These are phyloP conservation scores for Sycophila sp. DNA, from an alignment of 1,140 invertebrate species.

Conservation along the genomic window DNA sequence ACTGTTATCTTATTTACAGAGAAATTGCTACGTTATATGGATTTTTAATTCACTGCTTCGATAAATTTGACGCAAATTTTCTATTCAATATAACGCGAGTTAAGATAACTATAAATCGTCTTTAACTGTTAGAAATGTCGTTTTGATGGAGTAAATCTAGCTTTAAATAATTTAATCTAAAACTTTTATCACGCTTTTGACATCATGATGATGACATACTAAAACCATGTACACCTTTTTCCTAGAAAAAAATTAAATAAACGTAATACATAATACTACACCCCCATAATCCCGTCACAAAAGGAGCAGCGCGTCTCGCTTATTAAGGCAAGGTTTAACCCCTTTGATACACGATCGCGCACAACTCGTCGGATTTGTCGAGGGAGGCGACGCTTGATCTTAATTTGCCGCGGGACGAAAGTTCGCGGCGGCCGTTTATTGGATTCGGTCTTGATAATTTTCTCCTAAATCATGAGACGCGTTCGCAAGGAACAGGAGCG, in stretches of 20 bases:
- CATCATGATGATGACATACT: no score
- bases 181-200: no score
- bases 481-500: constrained; percentile 41
- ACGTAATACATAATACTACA: no score
- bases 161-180: constrained; percentile 19
- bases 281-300: no score
- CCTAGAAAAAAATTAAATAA: no score
- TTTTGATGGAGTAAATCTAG: neutral
- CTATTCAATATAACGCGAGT: no score
- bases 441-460: constrained; percentile 64
- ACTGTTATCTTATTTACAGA: no score
- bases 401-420: constrained; percentile 58
- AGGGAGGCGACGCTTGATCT: constrained; percentile 55
- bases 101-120: neutral
- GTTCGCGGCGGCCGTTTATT: constrained; percentile 60
- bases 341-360: no score
- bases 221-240: no score
- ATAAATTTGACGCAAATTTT: no score
- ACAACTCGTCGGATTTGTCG: neutral
- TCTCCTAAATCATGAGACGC: constrained; percentile 60
- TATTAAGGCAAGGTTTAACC: neutral
- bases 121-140: neutral
- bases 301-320: neutral
- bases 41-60: no score
- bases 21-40: no score